These are phyloP conservation scores for Pteruthius melanotis DNA, from an alignment of 2,113 vertebrate species.

Conservation along the genomic window DNA sequence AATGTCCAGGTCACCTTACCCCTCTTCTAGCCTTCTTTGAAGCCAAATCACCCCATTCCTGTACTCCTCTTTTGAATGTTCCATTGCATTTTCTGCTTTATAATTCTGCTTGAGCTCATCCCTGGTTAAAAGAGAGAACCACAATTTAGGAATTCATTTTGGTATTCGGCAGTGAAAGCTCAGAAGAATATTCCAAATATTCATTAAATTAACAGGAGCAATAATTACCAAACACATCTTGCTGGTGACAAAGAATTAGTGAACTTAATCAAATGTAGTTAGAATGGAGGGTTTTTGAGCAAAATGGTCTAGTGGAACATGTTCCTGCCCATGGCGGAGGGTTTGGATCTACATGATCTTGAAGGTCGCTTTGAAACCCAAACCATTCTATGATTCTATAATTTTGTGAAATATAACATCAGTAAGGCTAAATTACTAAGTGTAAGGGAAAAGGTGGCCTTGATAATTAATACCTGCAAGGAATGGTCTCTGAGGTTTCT, in stretches of 20 bases:
- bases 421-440: background rate
- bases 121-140: background rate
- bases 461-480: background rate
- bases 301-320: background rate
- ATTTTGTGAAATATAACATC: background rate
- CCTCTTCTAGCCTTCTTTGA: background rate
- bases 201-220: background rate
- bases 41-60: background rate
- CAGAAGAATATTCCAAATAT: background rate
- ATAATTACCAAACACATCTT: background rate
- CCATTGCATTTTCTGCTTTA: background rate
- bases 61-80: background rate
- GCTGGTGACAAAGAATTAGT: background rate
- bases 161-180: background rate
- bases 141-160: background rate
- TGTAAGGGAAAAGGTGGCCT: background rate
- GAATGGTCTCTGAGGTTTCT: background rate
- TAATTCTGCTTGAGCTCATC: background rate
- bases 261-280: background rate
- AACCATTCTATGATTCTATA: background rate
- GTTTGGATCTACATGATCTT: background rate
- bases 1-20: background rate
- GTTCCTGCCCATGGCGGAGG: background rate
- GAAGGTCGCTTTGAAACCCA: fast-evolving
- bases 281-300: background rate